Conservation (phyloP, 2,113 vertebrate species). For the Hemiscyllium ocellatum region DNA sequence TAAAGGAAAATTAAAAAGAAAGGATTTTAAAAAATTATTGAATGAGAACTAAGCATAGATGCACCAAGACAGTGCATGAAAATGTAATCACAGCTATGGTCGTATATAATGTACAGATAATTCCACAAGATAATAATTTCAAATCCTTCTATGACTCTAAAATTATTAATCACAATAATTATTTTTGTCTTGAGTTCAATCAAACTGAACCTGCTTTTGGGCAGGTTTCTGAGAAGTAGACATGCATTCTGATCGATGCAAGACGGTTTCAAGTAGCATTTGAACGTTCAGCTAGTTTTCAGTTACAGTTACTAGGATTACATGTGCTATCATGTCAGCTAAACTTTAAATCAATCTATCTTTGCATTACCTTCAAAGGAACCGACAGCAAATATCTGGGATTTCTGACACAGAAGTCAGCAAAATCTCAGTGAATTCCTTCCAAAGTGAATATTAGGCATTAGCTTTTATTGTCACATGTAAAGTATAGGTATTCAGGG, state of each 20-base stretch:
- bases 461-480: too few relatives aligned
- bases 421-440: constrained; percentile 16
- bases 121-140: not conserved
- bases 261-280: constrained; percentile 7
- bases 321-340: constrained; percentile 25
- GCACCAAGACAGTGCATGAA: not conserved
- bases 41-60: not conserved
- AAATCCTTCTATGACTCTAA: not conserved
- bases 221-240: not conserved
- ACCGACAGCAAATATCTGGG: not conserved
- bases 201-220: not conserved
- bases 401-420: not conserved
- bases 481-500: too few relatives aligned
- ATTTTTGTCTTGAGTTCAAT: not conserved
- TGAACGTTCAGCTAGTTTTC: constrained; percentile 23
- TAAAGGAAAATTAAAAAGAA: not conserved
- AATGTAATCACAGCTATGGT: not conserved
- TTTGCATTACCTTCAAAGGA: constrained; percentile 21
- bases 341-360: constrained; percentile 27
- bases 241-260: not conserved
- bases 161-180: not conserved
- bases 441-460: not conserved
- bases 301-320: constrained; percentile 35
- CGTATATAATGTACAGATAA: not conserved
- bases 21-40: not conserved